phyloP scores from a whole-genome alignment of 2,888 invertebrate genomes.

The Craniophora ligustri region DNA sequence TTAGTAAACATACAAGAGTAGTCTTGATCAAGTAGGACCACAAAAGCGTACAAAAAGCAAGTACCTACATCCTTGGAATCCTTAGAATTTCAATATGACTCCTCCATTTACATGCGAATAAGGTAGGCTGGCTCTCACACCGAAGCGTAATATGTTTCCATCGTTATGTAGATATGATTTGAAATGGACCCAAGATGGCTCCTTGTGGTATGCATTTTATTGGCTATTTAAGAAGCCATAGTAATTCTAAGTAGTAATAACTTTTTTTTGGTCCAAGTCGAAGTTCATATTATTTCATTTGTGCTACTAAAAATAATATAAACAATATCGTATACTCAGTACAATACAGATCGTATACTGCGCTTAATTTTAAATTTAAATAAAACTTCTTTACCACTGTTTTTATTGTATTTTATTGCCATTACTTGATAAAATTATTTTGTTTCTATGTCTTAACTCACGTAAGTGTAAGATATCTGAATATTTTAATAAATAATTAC shows the following conservation, averaged over 20 bases:
- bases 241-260: conserved; percentile 21
- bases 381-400: too few relatives aligned
- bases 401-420: too few relatives aligned
- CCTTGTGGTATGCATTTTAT: conserved; percentile 20
- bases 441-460: too few relatives aligned
- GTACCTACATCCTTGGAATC: conserved; percentile 76
- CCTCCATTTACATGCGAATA: conserved; percentile 80
- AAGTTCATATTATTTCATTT: conserved; percentile 14
- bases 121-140: conserved; percentile 48
- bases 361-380: too few relatives aligned
- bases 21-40: conserved; percentile 58
- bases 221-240: conserved; percentile 4
- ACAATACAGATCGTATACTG: too few relatives aligned
- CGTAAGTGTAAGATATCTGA: too few relatives aligned
- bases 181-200: conserved; percentile 1
- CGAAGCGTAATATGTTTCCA: conserved; percentile 39
- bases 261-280: conserved; percentile 13
- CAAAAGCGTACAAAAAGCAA: conserved; percentile 73
- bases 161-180: neutral
- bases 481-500: too few relatives aligned
- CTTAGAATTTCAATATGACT: conserved; percentile 83
- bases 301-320: conserved; percentile 22
- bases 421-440: too few relatives aligned
- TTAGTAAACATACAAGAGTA: conserved; percentile 33
- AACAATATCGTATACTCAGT: too few relatives aligned